phyloP scores from a whole-genome alignment of 2,888 invertebrate genomes.

The Druceiella hillmani region DNA sequence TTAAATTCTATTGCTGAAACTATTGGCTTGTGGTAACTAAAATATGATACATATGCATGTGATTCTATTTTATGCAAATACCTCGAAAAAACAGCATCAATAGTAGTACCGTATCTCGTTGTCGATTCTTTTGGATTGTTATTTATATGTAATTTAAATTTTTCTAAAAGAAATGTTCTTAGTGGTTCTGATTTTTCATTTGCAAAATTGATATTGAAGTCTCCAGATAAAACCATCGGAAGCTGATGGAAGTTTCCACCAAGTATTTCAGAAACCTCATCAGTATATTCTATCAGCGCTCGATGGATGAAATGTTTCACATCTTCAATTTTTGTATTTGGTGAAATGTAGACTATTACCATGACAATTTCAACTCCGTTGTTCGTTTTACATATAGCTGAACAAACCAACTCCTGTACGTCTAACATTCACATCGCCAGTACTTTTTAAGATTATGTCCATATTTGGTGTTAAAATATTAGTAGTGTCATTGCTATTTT shows the following conservation, averaged over 20 bases:
- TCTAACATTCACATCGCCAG: too few relatives aligned
- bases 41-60: slow-evolving; percentile 9
- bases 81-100: slow-evolving; percentile 12
- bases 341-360: slow-evolving; percentile 1
- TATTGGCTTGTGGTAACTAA: too few relatives aligned
- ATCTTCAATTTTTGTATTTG: slow-evolving; percentile 1
- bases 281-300: slow-evolving; percentile 1
- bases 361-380: slow-evolving; percentile 1
- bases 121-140: slow-evolving; percentile 11
- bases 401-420: too few relatives aligned
- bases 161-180: slow-evolving; percentile 9
- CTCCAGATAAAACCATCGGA: slow-evolving; percentile 8
- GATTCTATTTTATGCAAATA: slow-evolving; percentile 12
- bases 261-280: slow-evolving; percentile 2
- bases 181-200: slow-evolving; percentile 11
- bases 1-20: slow-evolving; percentile 1
- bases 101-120: too few relatives aligned
- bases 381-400: too few relatives aligned
- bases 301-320: slow-evolving; percentile 2
- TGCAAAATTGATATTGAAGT: slow-evolving; percentile 12
- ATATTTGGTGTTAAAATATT: too few relatives aligned
- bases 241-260: slow-evolving; percentile 4
- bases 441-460: too few relatives aligned
- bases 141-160: slow-evolving; percentile 10
- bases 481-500: too few relatives aligned